Conservation (phyloP, 1,140 invertebrate species). For the Limonius californicus region DNA sequence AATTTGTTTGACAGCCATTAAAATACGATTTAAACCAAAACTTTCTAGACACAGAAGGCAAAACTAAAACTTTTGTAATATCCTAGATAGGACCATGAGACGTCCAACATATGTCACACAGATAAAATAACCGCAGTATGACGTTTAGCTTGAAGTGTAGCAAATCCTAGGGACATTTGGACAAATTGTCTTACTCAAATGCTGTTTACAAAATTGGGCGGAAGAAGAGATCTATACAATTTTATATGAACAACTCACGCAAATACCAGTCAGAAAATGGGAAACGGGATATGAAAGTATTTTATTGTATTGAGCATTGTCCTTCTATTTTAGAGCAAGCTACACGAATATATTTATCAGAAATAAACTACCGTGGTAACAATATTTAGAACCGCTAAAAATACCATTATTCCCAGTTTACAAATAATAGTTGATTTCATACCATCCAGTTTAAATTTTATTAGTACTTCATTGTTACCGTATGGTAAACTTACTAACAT, state of each 20-base stretch:
- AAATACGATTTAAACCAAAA: not conserved
- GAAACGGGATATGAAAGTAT: not conserved
- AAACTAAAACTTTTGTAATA: conserved; percentile 8
- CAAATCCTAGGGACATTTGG: not conserved
- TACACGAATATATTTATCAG: no score
- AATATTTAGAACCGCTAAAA: no score
- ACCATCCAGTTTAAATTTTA: no score
- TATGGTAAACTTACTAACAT: no score
- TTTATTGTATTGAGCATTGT: no score
- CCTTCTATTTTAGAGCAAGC: no score
- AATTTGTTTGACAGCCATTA: no score
- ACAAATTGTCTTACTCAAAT: not conserved
- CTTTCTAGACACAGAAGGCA: not conserved
- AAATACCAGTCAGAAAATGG: not conserved
- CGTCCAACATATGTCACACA: not conserved
- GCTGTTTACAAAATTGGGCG: not conserved
- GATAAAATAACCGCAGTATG: not conserved
- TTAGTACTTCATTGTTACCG: no score
- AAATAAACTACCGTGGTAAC: no score
- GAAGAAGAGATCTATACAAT: not conserved
- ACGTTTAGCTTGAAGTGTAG: not conserved
- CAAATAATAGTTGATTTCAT: no score
- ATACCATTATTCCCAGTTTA: no score
- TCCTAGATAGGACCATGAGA: not conserved
- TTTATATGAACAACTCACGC: not conserved